Base-by-base conservation (phyloP, 2,797 vertebrate genomes). In the Neosalanx taihuensis region DNA sequence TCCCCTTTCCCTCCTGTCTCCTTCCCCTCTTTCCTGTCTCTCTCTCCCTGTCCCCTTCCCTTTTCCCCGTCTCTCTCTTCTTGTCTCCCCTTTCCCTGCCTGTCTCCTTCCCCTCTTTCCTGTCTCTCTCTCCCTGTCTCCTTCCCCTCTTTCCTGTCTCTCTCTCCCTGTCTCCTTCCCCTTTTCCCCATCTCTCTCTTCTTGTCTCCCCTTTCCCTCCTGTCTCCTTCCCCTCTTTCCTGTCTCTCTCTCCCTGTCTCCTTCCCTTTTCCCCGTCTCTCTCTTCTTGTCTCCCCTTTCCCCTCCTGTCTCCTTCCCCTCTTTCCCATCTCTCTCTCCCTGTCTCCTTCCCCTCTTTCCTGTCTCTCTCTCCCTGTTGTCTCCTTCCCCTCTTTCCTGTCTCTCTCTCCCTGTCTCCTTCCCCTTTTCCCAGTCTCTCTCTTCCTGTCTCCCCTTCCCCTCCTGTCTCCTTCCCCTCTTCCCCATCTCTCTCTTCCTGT, bases 401-500 rank as follows among this genome's bases (percentile, higher is more conserved):
- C 41, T 46, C 41, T 46, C 41, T 46, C 41, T 46, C 41, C 12
- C 5, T 5, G 12, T 46, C 41, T 46, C 41, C 41, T 12, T 12
- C 12, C 41, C 41, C n/a, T 46, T 2, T 12, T 46, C 2, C 18
- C 4, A 1, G 4, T n/a, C 9, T 6, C 56, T 6, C 4, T 7
- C 56, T 58, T 0, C 17, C 15, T 2, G 2, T 5, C 56, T 3
- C 56, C 56, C 56, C 56, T 2, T 5, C 15, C 20, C n/a, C 17
- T 5, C 35, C 12, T 51, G 46, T 57, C n/a, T 37, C n/a, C 13
- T 9, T 77, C 63, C 62, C 1, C 29, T 41, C 37, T 71, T 63
- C 37, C 30, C 63, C 60, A 31, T 69, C 31, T 71, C 58, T 56
- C 72, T 70, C 31, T 4, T 5, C 13, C 69, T 51, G 13, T 64